Base-by-base conservation (phyloP, 2,797 vertebrate genomes). In the Pseudotriccus pelzelni region DNA sequence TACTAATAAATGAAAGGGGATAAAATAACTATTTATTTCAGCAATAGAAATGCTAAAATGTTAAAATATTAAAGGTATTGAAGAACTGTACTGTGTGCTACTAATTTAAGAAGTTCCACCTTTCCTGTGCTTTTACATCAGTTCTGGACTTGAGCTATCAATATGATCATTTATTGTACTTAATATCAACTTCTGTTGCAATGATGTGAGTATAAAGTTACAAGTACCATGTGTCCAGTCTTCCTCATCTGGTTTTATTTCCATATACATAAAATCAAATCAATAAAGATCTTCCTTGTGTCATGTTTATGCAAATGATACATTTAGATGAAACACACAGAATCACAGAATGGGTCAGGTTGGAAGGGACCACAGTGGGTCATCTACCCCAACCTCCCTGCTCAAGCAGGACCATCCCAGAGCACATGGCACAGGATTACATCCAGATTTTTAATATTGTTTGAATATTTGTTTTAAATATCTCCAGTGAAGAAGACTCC, bases 11-110 rank as follows among this genome's bases (percentile, higher is more conserved):
- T 41, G 24, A 90, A 47, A 52, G 84, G 47, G 60, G 60, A 80
- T 91, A 59, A 77, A 77, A n/a, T 52, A 43, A 47, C 8, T 69
- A 87, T 79, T 90, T 87, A 27, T 79, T 73, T 84, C n/a, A 56
- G 32, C 16, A 73, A 39, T 41, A 78, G 30, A 75, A 72, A 55
- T 59, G 22, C 17, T 82, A 36, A 78, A 91, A 62, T 63, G 22
- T 56, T 81, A 22, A 73, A 64, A 77, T 66, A 5, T 70, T 77
- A 66, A 66, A 83, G 28, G 14, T 53, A 49, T 44, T 85, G 70
- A 89, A 72, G 32, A 70, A 53, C 3, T 50, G 34, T 77, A 86
- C 13, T 68, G 30, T 78, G 37, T 87, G 32, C 13, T 70, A 44
- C 37, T 76, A 56, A 85, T 59, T 91, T 60, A 77, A 84, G 77